Evolutionary conservation across 1,140 invertebrate species (phyloP), one percentile per base, ranked within the genome.

Genomic region (Sogatella furcifera): DNA sequence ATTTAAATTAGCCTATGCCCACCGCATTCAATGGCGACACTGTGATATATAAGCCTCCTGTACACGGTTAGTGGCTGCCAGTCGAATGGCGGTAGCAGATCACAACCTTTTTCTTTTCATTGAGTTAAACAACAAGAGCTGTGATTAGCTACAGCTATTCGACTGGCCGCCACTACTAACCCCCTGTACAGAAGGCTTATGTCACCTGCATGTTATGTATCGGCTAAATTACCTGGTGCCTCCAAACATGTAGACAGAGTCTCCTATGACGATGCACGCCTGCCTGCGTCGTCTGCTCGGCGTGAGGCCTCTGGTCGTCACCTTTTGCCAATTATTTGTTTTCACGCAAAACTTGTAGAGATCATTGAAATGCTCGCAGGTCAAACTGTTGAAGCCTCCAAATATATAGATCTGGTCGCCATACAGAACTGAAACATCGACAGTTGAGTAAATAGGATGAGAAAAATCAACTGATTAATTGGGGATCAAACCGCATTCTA

Each of bases 351-450:
- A 93, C 68, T 81, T 79, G 68, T 85, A 82, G 38, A 94, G 71
- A 76, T 95, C 90, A 75, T 90, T 88, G 69, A 83, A 94, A 73
- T 95, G 92, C 55, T 78, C 73, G 63, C 86, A 81, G 38, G 75
- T 68, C 15, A 83, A 73, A 5, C 88, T 86, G 75, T 92, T 90
- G 69, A 86, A 94, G 10, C 92, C 92, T 41, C 92, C 92, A 77
- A 95, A 94, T 52, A 95, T 82, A 67, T 89, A 92, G 71, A 95
- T 80, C 64, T 82, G 75, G 21, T 80, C 82, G 63, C 85, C 81
- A 69, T 90, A 81, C 1, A 86, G 76, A 83, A 92, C 85, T 87
- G 69, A 60, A 80, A 79, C 65, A 60, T 62, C 55, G 68, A 67
- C 57, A 65, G 28, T 28, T 61, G 57, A 49, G 5, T 5, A 38